Evolutionary conservation across 2,888 invertebrate species (phyloP), one percentile per base, ranked within the genome.

Genomic region (Parnassius orleans): DNA sequence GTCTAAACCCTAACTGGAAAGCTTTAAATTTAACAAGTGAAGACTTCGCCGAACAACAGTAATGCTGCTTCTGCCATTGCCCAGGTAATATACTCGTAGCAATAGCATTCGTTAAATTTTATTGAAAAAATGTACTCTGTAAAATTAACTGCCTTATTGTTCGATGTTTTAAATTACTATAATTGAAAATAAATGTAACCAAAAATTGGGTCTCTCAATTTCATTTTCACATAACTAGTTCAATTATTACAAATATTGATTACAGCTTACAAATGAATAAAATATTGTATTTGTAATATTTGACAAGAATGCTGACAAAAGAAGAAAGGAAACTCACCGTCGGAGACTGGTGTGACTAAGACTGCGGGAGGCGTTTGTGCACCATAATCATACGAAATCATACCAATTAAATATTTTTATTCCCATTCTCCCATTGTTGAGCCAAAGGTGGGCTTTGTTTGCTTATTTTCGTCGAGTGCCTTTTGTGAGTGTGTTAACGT

Each of bases 401-500:
- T 83, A 80, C 86, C 88, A 90, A 90, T 90, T 90, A 88, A 84
- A 87, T 87, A 84, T 87, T 88, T 88, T 87, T 83, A 81, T 88
- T 86, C 83, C 83, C 83, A 84, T 84, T 87, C 78, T 75, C 64
- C 80, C 80, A 83, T 87, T 89, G 80, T 84, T 78, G 76, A 71
- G 65, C 60, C 69, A 71, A 72, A 78, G 76, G 77, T 78, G 75
- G 72, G 75, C 79, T 82, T 86, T 89, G 85, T 87, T 81, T 72
- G 74, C 75, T 77, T 73, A 78, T 81, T 83, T 81, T 76, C 69
- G 72, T 72, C 76, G 72, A 73, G 76, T 78, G 72, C 81, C 83
- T 87, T 87, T 87, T 63, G 52, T 63, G 52, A 19, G 81, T 85
- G 81, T 78, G 78, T 69, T 72, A 71, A 66, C 61, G 65, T 61